Evolutionary conservation across 2,113 vertebrate species (phyloP).

Genomic region (Thalassarche chlororhynchos): DNA sequence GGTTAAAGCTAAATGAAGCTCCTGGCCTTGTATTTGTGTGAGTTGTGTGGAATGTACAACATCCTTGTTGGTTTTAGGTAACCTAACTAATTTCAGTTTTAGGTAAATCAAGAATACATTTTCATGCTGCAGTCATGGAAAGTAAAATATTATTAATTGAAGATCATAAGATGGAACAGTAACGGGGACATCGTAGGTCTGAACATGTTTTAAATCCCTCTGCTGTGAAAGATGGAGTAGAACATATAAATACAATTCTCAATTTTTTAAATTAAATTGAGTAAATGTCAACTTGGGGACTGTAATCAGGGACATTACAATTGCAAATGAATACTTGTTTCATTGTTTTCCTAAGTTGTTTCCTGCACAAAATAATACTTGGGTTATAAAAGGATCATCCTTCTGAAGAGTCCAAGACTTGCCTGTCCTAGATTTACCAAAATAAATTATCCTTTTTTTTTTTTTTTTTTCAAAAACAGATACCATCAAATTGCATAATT

Average conservation of each 20-base stretch:
- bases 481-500: neutral
- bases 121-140: neutral
- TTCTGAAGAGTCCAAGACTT: neutral
- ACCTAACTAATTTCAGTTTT: neutral
- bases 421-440: neutral
- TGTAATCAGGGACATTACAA: neutral
- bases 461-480: neutral
- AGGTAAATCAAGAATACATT: neutral
- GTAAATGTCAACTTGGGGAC: neutral
- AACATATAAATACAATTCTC: neutral
- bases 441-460: neutral
- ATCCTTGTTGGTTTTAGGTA: neutral
- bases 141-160: neutral
- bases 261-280: neutral
- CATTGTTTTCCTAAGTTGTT: neutral
- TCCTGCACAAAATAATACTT: neutral
- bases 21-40: neutral
- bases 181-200: neutral
- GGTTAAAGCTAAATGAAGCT: neutral
- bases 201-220: slow-evolving; percentile 8
- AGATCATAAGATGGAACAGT: neutral
- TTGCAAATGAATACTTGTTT: neutral
- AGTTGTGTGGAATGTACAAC: neutral
- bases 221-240: neutral
- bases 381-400: neutral